Evolutionary conservation across 2,888 invertebrate species (phyloP).

Genomic region (Mamestra brassicae): DNA sequence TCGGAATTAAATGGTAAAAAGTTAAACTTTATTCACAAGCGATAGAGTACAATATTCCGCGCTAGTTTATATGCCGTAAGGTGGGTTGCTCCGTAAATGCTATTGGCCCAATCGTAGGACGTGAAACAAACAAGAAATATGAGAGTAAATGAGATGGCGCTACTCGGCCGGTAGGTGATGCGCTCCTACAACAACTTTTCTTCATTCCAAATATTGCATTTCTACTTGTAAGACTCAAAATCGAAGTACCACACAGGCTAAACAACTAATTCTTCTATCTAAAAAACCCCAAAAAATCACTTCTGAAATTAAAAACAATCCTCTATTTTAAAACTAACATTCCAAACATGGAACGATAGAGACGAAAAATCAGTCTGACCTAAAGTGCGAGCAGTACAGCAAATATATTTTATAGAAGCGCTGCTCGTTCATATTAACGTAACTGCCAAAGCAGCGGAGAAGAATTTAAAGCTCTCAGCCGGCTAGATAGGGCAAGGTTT

Average conservation of each 20-base stretch:
- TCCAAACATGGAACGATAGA: conserved; percentile 74
- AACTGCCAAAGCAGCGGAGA: conserved; percentile 59
- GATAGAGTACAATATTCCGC: conserved; percentile 88
- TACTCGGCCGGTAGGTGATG: conserved; percentile 69
- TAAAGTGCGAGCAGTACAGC: conserved; percentile 76
- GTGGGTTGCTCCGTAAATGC: conserved; percentile 90
- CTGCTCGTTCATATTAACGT: conserved; percentile 53
- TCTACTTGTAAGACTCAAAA: conserved; percentile 29
- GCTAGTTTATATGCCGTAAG: conserved; percentile 87
- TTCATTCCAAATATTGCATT: conserved; percentile 23
- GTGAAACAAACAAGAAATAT: conserved; percentile 90
- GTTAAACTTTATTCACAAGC: conserved; percentile 89
- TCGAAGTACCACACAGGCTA: conserved; percentile 1
- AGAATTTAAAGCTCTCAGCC: conserved; percentile 58
- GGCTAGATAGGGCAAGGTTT: conserved; percentile 57
- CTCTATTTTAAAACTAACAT: conserved; percentile 68
- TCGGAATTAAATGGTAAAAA: conserved; percentile 88
- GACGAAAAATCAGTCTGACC: conserved; percentile 72
- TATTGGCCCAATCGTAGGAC: conserved; percentile 89
- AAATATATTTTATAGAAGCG: conserved; percentile 78
- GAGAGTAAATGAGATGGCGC: conserved; percentile 85
- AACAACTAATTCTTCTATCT: conserved; percentile 9
- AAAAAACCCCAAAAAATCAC: conserved; percentile 33
- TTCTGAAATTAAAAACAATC: conserved; percentile 61
- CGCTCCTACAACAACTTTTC: conserved; percentile 59